Evolutionary conservation across 2,888 invertebrate species (phyloP).

Genomic region (Acrobasis consociella): DNA sequence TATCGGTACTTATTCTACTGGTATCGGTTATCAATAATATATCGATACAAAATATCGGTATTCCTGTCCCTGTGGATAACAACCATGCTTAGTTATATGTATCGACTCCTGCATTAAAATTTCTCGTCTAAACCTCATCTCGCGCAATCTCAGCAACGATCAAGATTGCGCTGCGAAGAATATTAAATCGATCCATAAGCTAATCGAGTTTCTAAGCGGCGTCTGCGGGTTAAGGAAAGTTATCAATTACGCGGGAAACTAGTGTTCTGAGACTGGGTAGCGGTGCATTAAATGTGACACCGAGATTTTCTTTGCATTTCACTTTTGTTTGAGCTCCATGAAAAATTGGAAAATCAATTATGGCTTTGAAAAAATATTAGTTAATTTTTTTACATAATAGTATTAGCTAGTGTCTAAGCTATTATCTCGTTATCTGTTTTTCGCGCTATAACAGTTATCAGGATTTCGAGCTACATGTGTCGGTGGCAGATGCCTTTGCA

Average conservation of each 20-base stretch:
- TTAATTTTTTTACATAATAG: no score
- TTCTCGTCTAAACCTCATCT: conserved; percentile 20
- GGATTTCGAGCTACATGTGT: no score
- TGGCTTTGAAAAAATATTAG: not conserved
- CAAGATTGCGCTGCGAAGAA: conserved; percentile 10
- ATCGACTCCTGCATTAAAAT: not conserved
- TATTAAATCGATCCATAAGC: conserved; percentile 19
- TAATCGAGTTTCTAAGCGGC: conserved; percentile 31
- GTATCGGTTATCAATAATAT: no score
- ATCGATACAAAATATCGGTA: no score
- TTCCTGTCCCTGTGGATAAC: no score
- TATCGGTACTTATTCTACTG: no score
- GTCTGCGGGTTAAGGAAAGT: conserved; percentile 50
- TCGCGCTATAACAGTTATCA: no score
- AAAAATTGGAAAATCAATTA: conserved; percentile 6
- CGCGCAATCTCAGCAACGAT: conserved; percentile 1
- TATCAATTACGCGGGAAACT: conserved; percentile 58
- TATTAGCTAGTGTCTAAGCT: no score
- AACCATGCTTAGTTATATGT: no score
- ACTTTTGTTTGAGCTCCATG: conserved; percentile 37
- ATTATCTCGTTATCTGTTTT: no score
- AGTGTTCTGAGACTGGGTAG: conserved; percentile 38
- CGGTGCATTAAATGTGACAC: conserved; percentile 58
- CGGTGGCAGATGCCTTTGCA: no score
- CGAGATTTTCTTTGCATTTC: conserved; percentile 48